Conservation (phyloP, 2,113 vertebrate genomes). For the Alligator mississippiensis region DNA sequence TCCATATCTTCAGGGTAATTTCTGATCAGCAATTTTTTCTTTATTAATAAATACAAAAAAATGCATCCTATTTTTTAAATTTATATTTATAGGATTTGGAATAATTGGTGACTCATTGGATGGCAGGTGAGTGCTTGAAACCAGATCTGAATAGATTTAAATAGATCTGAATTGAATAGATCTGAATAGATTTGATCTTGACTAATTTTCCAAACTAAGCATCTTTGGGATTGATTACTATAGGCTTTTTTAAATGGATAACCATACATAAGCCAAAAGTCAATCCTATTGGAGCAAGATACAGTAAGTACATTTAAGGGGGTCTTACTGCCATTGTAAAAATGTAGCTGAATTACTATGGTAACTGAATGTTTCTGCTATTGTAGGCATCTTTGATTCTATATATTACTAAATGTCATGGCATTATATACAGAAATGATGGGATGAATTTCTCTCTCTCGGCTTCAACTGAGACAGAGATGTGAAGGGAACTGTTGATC, state of each 20-base stretch:
- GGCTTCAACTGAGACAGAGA: background rate
- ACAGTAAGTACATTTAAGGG: background rate
- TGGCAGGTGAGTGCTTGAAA: background rate
- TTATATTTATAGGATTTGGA: background rate
- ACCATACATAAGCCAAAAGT: background rate
- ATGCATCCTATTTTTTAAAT: background rate
- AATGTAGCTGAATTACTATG: background rate
- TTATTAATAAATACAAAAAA: background rate
- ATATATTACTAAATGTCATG: background rate
- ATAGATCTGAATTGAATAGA: background rate
- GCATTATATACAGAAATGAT: background rate
- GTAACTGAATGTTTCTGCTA: background rate
- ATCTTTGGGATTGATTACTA: background rate
- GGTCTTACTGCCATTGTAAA: too few relatives aligned
- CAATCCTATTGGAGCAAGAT: background rate
- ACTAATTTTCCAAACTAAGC: background rate
- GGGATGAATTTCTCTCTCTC: background rate
- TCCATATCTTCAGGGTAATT: background rate
- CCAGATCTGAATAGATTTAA: background rate
- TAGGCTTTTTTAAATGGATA: background rate
- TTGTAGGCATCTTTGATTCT: background rate
- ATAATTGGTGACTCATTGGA: background rate
- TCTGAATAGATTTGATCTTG: background rate
- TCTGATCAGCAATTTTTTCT: background rate
- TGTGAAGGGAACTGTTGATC: background rate